A percentile compares a stretch with the other conserved stretches of the same genome.
These are phyloP conservation scores for Aspidiotus rigidus DNA, from an alignment of 2,888 invertebrate species.

Conservation along the genomic window DNA sequence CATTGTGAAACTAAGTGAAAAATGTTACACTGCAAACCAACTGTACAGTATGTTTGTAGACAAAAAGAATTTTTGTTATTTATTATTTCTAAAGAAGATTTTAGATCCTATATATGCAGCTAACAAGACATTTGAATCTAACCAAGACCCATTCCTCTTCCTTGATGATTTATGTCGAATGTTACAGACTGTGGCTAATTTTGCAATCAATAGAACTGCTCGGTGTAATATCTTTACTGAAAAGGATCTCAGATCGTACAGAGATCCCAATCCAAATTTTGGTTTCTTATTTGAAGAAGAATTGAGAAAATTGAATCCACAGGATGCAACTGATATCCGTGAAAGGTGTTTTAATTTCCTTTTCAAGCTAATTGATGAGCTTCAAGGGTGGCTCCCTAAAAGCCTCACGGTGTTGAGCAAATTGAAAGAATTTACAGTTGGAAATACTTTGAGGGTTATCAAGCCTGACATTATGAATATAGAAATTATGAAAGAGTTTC, in stretches of 20 bases:
- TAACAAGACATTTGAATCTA: neutral
- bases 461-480: neutral
- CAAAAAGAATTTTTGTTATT: neutral
- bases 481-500: neutral
- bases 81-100: neutral
- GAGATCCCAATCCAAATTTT: neutral
- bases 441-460: neutral
- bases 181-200: neutral
- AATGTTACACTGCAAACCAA: neutral
- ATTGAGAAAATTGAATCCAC: neutral
- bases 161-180: neutral
- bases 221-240: neutral
- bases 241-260: neutral
- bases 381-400: neutral
- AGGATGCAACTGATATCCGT: neutral
- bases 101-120: neutral
- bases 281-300: neutral
- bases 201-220: neutral
- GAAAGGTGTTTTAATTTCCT: neutral
- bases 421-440: neutral
- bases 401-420: neutral
- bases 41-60: neutral
- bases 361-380: neutral
- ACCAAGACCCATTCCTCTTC: neutral
- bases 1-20: neutral